Percentiles rank a stretch among this genome's conserved stretches.
Evolutionary conservation across 2,113 vertebrate genomes (phyloP).

Genomic region (Planiliza haematocheilus): DNA sequence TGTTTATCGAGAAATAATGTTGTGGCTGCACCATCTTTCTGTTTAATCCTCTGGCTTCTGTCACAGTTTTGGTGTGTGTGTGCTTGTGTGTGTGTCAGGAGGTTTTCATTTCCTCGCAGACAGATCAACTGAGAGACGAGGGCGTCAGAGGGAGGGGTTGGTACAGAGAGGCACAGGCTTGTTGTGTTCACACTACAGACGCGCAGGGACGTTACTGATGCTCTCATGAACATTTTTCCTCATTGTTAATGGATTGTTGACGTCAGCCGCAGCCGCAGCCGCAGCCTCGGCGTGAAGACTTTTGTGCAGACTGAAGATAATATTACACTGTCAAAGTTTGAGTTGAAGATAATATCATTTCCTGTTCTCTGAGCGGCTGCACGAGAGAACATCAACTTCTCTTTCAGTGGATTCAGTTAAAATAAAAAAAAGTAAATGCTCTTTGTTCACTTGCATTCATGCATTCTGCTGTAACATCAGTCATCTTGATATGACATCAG

Average conservation of each 20-base stretch:
- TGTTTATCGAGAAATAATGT: slow-evolving; percentile 24
- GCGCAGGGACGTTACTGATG: background rate
- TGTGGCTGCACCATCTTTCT: slow-evolving; percentile 26
- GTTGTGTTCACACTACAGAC: background rate
- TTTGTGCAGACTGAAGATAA: background rate
- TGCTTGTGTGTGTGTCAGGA: slow-evolving; percentile 8
- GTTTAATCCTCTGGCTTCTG: slow-evolving; percentile 51
- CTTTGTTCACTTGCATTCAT: background rate
- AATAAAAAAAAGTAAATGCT: background rate
- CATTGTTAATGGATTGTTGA: background rate
- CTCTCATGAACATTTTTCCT: background rate
- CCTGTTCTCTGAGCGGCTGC: background rate
- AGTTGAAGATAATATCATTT: background rate
- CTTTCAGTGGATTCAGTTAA: background rate
- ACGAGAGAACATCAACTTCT: background rate
- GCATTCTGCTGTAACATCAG: background rate
- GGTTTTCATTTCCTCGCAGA: slow-evolving; percentile 56
- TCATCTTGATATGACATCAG: slow-evolving; percentile 1
- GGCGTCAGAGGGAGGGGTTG: background rate
- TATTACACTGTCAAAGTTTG: background rate
- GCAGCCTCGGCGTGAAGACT: background rate
- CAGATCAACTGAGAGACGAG: slow-evolving; percentile 16
- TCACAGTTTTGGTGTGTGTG: slow-evolving; percentile 8
- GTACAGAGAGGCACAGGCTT: background rate
- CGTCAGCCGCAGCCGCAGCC: no score